Evolutionary conservation across 2,113 vertebrate species (phyloP).

Genomic region (Coregonus clupeaformis): DNA sequence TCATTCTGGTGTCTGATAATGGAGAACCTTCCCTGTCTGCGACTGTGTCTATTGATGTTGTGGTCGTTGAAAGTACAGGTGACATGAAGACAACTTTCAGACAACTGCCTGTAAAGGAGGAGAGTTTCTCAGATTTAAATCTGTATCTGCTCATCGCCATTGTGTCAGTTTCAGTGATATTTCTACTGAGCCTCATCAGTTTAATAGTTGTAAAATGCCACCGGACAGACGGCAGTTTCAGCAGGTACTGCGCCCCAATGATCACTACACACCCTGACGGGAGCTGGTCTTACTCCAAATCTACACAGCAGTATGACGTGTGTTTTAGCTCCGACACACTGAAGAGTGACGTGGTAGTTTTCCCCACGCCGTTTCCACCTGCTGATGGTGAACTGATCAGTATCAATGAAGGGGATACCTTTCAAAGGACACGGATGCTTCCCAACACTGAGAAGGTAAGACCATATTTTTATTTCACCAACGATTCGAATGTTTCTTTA

Average conservation of each 20-base stretch:
- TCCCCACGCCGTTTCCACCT: slow-evolving; percentile 11
- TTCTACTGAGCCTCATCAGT: slow-evolving; percentile 22
- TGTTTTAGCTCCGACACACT: slow-evolving; percentile 41
- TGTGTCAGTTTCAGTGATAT: slow-evolving; percentile 26
- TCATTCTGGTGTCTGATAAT: background rate
- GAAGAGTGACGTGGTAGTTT: slow-evolving; percentile 38
- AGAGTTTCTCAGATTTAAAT: no score
- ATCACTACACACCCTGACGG: slow-evolving; percentile 26
- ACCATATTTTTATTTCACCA: background rate
- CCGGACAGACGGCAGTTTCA: slow-evolving; percentile 19
- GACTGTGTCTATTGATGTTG: slow-evolving; percentile 27
- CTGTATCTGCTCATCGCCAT: slow-evolving; percentile 14
- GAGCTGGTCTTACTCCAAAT: slow-evolving; percentile 28
- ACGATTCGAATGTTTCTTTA: background rate
- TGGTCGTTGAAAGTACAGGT: slow-evolving; percentile 16
- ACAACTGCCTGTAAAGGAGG: background rate
- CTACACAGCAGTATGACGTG: slow-evolving; percentile 32
- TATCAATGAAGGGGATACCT: slow-evolving; percentile 15
- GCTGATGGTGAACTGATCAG: background rate
- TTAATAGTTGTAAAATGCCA: slow-evolving; percentile 29
- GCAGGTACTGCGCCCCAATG: slow-evolving; percentile 19
- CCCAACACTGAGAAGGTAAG: slow-evolving; percentile 18
- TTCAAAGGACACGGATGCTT: slow-evolving; percentile 15
- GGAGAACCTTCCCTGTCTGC: slow-evolving; percentile 25
- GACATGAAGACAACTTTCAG: slow-evolving; percentile 6